Evolutionary conservation across 2,113 vertebrate species (phyloP).

Genomic region (Marmota monax): DNA sequence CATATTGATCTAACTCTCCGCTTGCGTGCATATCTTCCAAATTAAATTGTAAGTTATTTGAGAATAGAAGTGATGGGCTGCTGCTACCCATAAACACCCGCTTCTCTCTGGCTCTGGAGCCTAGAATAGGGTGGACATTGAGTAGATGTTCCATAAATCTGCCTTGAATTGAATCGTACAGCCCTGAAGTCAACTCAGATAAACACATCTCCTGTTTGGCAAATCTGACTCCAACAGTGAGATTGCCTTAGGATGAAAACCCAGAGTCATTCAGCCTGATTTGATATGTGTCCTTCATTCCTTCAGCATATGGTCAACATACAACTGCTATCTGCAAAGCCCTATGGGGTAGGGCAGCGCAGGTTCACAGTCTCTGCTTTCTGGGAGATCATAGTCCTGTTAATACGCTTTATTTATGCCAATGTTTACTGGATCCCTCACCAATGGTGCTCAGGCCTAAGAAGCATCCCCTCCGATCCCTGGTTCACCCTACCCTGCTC

Average conservation of each 20-base stretch:
- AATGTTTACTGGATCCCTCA: no score
- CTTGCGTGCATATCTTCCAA: not conserved
- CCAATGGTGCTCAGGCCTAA: no score
- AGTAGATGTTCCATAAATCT: not conserved
- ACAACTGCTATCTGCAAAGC: not conserved
- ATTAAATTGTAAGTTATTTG: slow-evolving; percentile 36
- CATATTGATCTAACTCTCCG: slow-evolving; percentile 1
- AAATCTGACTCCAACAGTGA: not conserved
- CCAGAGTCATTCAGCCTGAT: not conserved
- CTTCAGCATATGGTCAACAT: fast-evolving
- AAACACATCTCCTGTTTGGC: slow-evolving; percentile 5
- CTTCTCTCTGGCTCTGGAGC: not conserved
- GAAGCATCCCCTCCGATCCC: no score
- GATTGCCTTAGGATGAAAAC: not conserved
- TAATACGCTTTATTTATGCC: no score
- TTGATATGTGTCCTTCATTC: not conserved
- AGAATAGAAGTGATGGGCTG: not conserved
- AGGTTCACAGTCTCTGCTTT: not conserved
- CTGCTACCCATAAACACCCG: not conserved
- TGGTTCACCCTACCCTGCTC: no score
- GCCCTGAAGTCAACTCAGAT: slow-evolving; percentile 36
- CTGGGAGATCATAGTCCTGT: not conserved
- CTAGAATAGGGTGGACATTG: not conserved
- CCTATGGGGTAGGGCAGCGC: fast-evolving
- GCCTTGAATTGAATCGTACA: slow-evolving; percentile 14